Evolutionary conservation across 2,113 vertebrate genomes (phyloP).

Genomic region (Dryoscopus gambensis): DNA sequence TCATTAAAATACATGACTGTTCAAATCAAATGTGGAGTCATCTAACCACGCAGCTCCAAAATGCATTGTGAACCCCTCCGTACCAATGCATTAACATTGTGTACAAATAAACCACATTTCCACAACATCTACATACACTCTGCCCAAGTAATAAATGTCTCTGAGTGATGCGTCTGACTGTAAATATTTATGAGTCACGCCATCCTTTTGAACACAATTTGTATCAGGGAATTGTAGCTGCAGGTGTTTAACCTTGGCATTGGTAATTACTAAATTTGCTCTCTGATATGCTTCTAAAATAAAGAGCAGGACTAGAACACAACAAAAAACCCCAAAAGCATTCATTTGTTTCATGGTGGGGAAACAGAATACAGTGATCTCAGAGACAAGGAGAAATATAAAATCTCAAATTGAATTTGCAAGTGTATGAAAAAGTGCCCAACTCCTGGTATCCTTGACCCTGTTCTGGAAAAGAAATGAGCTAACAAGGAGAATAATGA

Average conservation of each 20-base stretch:
- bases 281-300: constrained; percentile 43
- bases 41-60: neutral
- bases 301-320: neutral
- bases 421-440: neutral
- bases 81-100: neutral
- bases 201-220: constrained; percentile 56
- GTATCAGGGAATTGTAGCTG: constrained; percentile 27
- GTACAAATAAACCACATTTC: neutral
- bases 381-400: neutral
- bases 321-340: neutral
- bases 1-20: constrained; percentile 36
- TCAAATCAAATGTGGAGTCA: neutral
- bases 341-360: neutral
- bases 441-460: neutral
- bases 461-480: constrained; percentile 50
- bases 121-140: neutral
- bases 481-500: neutral
- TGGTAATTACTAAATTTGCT: constrained; percentile 64
- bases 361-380: neutral
- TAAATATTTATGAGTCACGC: constrained; percentile 61
- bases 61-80: neutral
- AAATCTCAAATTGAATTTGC: neutral
- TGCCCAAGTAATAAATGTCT: constrained; percentile 27
- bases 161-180: constrained; percentile 47
- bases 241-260: constrained; percentile 46